These are phyloP conservation scores for Propithecus deckenii DNA, from an alignment of 2,797 vertebrate species.

Conservation along the genomic window DNA sequence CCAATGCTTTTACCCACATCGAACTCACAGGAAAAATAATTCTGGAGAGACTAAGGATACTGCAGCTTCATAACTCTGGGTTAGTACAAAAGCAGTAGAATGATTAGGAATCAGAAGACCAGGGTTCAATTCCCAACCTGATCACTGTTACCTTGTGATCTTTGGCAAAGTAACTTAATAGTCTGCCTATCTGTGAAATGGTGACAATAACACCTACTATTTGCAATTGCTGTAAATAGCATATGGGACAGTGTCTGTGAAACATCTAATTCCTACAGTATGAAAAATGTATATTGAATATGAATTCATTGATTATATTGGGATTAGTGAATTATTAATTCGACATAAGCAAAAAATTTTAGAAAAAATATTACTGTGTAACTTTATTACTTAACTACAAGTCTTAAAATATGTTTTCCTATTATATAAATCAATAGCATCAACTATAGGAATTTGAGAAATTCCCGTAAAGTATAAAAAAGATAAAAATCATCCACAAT, in stretches of 20 bases:
- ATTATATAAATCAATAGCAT: not conserved
- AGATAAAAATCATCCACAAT: not conserved
- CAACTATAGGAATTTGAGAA: not conserved
- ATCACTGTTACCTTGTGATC: not conserved
- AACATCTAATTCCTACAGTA: not conserved
- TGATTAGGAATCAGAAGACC: not conserved
- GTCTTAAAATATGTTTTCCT: not conserved
- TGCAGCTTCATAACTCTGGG: not conserved
- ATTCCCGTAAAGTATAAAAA: not conserved
- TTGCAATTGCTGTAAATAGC: not conserved
- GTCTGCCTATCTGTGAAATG: not conserved
- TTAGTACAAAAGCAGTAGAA: not conserved
- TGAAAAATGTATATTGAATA: not conserved
- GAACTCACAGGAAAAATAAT: not conserved
- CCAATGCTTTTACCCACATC: not conserved
- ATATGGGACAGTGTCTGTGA: not conserved
- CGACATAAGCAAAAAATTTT: not conserved
- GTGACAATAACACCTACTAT: not conserved
- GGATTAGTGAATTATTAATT: not conserved
- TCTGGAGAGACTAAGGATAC: not conserved
- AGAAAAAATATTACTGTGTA: not conserved
- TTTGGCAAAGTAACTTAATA: not conserved
- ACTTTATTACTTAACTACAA: not conserved
- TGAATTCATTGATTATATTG: not conserved
- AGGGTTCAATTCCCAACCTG: not conserved